Conservation (phyloP, 2,888 invertebrate species). For the Andrena bicolor region DNA sequence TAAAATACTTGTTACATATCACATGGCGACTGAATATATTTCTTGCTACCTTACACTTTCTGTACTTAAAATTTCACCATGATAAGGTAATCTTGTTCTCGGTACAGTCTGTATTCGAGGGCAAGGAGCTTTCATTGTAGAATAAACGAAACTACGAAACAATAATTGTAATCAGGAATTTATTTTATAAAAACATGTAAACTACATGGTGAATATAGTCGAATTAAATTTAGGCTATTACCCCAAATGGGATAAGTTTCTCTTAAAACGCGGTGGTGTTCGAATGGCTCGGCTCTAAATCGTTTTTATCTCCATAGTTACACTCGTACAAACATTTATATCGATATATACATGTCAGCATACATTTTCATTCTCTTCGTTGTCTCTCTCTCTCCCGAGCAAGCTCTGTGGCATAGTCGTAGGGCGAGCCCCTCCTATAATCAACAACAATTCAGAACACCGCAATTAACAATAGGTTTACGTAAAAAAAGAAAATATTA, state of each 20-base stretch:
- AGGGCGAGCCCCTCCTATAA: conserved; percentile 80
- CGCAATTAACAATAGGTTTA: background rate
- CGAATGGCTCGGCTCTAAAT: conserved; percentile 81
- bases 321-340: conserved; percentile 77
- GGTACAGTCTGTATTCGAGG: background rate
- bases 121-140: background rate
- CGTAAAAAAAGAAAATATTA: conserved; percentile 50
- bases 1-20: background rate
- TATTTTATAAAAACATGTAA: conserved; percentile 83
- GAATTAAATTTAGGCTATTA: conserved; percentile 78
- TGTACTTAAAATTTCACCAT: background rate
- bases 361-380: conserved; percentile 78
- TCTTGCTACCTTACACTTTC: background rate
- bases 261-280: conserved; percentile 68
- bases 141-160: conserved; percentile 9
- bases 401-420: conserved; percentile 83
- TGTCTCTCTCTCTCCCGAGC: conserved; percentile 84
- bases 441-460: conserved; percentile 19
- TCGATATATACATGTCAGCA: conserved; percentile 64
- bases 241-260: conserved; percentile 59
- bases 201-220: conserved; percentile 80
- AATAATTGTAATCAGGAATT: conserved; percentile 65
- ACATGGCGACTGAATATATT: background rate
- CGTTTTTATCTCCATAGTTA: conserved; percentile 70
- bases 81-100: background rate